Percentiles rank a stretch among this genome's conserved stretches.
These are phyloP conservation scores for Deilephila porcellus DNA, from an alignment of 2,888 invertebrate genomes.

Conservation along the genomic window DNA sequence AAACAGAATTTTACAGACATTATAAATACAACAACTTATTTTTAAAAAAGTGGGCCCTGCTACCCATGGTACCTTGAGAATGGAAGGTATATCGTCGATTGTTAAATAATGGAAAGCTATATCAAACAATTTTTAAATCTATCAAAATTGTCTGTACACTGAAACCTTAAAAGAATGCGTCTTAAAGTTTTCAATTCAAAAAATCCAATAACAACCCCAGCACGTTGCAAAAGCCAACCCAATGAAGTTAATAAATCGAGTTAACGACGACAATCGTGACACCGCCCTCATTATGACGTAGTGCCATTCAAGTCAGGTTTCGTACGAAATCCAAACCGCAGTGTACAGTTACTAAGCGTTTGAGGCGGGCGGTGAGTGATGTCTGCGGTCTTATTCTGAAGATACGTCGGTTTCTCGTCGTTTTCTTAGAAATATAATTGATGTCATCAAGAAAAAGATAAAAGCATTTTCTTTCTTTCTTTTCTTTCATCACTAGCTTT, in stretches of 20 bases:
- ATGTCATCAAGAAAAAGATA: neutral
- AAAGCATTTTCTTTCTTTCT: too few relatives aligned
- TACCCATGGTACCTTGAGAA: too few relatives aligned
- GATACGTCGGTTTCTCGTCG: neutral
- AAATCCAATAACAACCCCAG: neutral
- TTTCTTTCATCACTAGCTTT: too few relatives aligned
- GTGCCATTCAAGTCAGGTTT: constrained; percentile 44
- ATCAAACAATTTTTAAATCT: too few relatives aligned
- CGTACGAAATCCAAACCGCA: constrained; percentile 46
- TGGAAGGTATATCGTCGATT: too few relatives aligned
- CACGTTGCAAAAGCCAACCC: constrained; percentile 27
- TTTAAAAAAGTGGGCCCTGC: too few relatives aligned
- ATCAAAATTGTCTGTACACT: too few relatives aligned
- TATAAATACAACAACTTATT: too few relatives aligned
- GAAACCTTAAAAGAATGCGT: neutral
- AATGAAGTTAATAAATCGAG: constrained; percentile 29
- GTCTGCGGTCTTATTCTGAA: constrained; percentile 36
- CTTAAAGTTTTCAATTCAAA: neutral
- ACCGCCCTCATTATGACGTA: constrained; percentile 29
- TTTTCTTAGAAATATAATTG: neutral
- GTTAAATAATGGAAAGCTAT: too few relatives aligned
- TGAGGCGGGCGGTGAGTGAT: constrained; percentile 34
- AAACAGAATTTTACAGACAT: too few relatives aligned
- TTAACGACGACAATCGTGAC: constrained; percentile 32
- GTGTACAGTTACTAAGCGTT: constrained; percentile 40